These are phyloP conservation scores for Monodelphis domestica DNA, from an alignment of 2,797 vertebrate species.

Conservation along the genomic window DNA sequence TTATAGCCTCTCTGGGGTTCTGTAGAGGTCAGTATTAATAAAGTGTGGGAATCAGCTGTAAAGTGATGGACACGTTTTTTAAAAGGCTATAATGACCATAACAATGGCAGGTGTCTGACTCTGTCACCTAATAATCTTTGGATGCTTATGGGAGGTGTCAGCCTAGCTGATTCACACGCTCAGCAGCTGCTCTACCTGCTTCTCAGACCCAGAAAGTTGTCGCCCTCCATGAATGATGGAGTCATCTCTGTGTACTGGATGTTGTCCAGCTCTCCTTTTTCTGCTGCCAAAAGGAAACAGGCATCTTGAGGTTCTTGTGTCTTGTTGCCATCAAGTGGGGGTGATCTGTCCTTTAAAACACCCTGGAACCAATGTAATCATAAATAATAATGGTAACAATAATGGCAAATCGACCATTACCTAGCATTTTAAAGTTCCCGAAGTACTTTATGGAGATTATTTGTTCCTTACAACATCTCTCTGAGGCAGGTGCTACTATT, in stretches of 20 bases:
- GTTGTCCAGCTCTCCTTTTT: neutral
- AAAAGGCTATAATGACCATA: neutral
- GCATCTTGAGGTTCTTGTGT: neutral
- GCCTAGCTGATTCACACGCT: neutral
- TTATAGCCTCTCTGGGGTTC: neutral
- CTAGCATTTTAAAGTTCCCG: neutral
- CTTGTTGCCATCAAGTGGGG: neutral
- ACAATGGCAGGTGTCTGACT: neutral
- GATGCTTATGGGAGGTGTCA: neutral
- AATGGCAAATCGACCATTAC: neutral
- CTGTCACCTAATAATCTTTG: neutral
- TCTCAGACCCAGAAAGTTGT: neutral
- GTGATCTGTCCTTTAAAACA: neutral
- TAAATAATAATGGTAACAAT: neutral
- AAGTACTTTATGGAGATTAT: neutral
- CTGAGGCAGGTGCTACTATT: neutral
- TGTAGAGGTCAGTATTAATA: neutral
- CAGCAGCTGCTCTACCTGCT: slow-evolving; percentile 1
- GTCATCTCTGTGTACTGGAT: neutral
- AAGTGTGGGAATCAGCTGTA: neutral
- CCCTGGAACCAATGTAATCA: neutral
- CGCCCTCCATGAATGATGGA: neutral
- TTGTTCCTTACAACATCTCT: neutral
- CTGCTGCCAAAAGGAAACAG: slow-evolving; percentile 1
- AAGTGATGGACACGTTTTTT: neutral